Evolutionary conservation across 2,888 invertebrate genomes (phyloP), one percentile per base, ranked within the genome.

Genomic region (Allolobophora icterica): DNA sequence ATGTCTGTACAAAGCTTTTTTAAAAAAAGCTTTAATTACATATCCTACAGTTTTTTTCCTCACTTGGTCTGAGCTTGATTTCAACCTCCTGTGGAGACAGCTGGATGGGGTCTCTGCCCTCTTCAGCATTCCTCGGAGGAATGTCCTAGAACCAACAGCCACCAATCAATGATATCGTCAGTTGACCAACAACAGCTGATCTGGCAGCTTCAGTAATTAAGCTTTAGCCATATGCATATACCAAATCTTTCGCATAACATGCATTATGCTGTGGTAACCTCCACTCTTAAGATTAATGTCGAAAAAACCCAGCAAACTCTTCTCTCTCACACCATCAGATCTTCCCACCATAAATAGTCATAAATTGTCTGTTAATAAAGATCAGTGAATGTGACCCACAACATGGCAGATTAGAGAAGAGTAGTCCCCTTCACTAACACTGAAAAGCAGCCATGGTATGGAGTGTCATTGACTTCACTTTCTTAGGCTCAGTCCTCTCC

Each of bases 41-140:
- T 42, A 42, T 42, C 42, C 42, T 42, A 42, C 8, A 71, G 71
- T n/a, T 71, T n/a, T 84, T 30, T 24, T 42, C 13, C 92, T 90
- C 91, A 95, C 95, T 94, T 91, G 95, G 95, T 91, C 95, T 92
- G 40, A 96, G 93, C 83, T 94, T 93, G 89, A 96, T 94, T 84
- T 93, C 93, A 90, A 96, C 93, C 91, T 94, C 94, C 92, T 95
- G 95, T 13, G 95, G 95, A 84, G 94, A 94, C 71, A 95, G 92
- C 92, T 95, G 95, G 21, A 95, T 93, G 52, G 95, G 95, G 8
- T 92, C 91, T 8, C 15, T 34, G 35, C 87, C 52, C 2, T 21
- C 42, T 89, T 94, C 94, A 45, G 93, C 93, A 90, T 94, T 94
- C 34, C 92, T 92, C 1, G 93, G 92, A 30, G 90, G 84, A 17